These are phyloP conservation scores for Argya squamiceps DNA, from an alignment of 2,797 vertebrate species.

Conservation along the genomic window DNA sequence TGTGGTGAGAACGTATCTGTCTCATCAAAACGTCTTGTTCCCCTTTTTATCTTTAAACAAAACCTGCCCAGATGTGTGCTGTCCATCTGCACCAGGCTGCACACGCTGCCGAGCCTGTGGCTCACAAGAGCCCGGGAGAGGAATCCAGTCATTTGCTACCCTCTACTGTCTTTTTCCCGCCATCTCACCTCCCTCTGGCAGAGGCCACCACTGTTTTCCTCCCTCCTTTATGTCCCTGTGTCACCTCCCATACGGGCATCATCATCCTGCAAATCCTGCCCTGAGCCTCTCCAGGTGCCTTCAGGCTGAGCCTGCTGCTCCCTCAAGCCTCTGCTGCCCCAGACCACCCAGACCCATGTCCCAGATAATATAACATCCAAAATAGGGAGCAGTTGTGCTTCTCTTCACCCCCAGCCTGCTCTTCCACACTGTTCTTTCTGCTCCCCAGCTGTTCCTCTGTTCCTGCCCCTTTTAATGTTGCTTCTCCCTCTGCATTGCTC, in stretches of 20 bases:
- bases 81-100: neutral
- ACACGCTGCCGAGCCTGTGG: accelerated
- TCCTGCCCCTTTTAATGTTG: neutral
- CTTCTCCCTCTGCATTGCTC: neutral
- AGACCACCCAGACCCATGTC: neutral
- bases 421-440: neutral
- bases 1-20: neutral
- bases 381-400: neutral
- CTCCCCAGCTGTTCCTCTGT: neutral
- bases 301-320: neutral
- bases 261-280: neutral
- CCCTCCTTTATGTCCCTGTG: neutral
- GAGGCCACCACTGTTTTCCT: neutral
- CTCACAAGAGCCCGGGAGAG: neutral
- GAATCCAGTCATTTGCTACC: constrained; percentile 45
- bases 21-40: neutral
- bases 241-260: neutral
- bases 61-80: neutral
- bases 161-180: constrained; percentile 45
- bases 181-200: neutral
- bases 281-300: neutral
- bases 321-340: neutral
- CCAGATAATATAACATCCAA: neutral
- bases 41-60: neutral
- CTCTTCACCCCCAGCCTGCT: neutral